Percentiles rank a stretch among this genome's conserved stretches.
These are phyloP conservation scores for Microdon myrmicae DNA, from an alignment of 2,888 invertebrate genomes.

Conservation along the genomic window DNA sequence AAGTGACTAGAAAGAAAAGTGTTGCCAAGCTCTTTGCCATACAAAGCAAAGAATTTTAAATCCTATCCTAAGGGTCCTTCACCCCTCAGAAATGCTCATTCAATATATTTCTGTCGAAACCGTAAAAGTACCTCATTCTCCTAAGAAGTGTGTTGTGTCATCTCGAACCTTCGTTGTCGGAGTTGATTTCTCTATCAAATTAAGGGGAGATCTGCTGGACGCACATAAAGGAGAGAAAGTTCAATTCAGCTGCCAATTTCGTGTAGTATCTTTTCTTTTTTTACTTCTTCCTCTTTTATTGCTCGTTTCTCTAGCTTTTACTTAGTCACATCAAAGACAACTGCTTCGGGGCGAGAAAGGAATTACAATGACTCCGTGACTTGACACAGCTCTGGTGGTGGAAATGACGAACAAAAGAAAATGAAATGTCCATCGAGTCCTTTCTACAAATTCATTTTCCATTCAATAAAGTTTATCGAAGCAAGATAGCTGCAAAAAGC, in stretches of 20 bases:
- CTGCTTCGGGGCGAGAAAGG: too few relatives aligned
- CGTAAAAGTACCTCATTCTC: slow-evolving; percentile 1
- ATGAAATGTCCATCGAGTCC: slow-evolving; percentile 25
- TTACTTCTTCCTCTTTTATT: not conserved
- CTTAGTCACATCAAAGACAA: not conserved
- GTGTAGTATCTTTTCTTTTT: not conserved
- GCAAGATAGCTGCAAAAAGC: slow-evolving; percentile 18
- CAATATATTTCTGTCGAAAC: too few relatives aligned
- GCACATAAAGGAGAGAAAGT: too few relatives aligned
- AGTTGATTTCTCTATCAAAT: slow-evolving; percentile 28
- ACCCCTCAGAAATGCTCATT: too few relatives aligned
- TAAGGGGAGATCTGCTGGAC: slow-evolving; percentile 30
- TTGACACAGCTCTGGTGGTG: too few relatives aligned
- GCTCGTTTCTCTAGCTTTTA: not conserved
- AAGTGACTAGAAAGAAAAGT: too few relatives aligned
- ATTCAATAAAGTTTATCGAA: slow-evolving; percentile 38
- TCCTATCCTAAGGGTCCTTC: too few relatives aligned
- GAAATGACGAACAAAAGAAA: slow-evolving; percentile 5
- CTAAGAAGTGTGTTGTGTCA: slow-evolving; percentile 4
- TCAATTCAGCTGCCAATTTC: slow-evolving; percentile 37
- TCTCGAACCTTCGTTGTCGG: not conserved
- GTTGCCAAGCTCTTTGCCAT: too few relatives aligned
- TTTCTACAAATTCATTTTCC: slow-evolving; percentile 22
- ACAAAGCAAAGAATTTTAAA: too few relatives aligned
- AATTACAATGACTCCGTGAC: not conserved